Base-by-base conservation (phyloP, 1,140 invertebrate species). In the Tetramorium simillimum region DNA sequence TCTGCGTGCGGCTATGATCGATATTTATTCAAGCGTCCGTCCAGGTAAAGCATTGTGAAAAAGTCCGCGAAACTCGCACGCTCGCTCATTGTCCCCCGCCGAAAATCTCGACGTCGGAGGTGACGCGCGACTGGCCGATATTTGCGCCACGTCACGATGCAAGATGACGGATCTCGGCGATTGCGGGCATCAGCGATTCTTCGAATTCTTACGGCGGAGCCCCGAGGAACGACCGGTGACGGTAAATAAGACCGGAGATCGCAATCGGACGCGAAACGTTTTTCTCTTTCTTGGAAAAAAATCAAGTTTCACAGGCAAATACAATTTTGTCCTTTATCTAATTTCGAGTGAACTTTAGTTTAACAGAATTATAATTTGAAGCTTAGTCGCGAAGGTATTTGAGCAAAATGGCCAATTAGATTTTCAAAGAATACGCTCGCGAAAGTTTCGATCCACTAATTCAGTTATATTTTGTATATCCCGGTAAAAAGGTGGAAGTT, bases 21-120 rank as follows among this genome's bases (percentile, higher is more conserved):
- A 93, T 93, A 92, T 93, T 93, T 92, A 91, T 93, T 93, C 92
- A 90, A 93, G 90, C 90, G 88, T 82, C 88, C 73, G 85, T 63
- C 63, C 81, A 62, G 12, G 72, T 58, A 89, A 75, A 62, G 85
- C 53, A 75, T 77, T 85, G 70, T 85, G 62, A 60, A 60, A 84
- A 49, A 84, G 69, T n/a, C 49, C 37, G 58, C 82, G 75, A 7
- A 53, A 80, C 86, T 78, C 78, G 72, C 82, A 51, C 49, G 49
- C 33, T 78, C 87, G 82, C n/a, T 77, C 85, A 90, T 90, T 90
- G 89, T 90, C 67, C 53, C 7, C 69, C 69, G 43, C 56, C 80
- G 69, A 75, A 84, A 75, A 67, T 53, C 37, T 28, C 53, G 63
- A 51, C 70, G 56, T 51, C 69, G 77, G 62, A 75, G 72, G 24